Evolutionary conservation across 1,140 invertebrate species (phyloP).

Genomic region (Diprion similis): DNA sequence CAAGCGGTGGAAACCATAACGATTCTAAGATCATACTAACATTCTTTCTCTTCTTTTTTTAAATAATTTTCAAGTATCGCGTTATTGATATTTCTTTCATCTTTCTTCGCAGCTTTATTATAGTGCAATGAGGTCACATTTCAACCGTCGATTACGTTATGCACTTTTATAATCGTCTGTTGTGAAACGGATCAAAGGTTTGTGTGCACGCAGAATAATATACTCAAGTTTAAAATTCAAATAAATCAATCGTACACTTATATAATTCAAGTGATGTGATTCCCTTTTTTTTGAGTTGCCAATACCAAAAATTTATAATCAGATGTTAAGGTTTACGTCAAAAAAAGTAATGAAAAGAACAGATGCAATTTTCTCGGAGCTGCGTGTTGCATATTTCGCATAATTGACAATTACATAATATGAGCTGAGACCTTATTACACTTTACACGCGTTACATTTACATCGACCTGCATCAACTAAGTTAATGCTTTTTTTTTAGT

Average conservation of each 20-base stretch:
- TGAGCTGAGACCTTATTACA: slow-evolving; percentile 2
- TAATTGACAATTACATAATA: slow-evolving; percentile 1
- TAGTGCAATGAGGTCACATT: slow-evolving; percentile 3
- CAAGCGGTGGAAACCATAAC: no score
- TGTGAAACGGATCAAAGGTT: no score
- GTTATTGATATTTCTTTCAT: background rate
- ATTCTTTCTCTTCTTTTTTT: background rate
- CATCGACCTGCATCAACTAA: slow-evolving; percentile 42
- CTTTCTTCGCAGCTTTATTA: background rate
- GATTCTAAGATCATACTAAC: background rate
- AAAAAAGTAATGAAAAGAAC: no score
- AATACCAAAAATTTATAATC: background rate
- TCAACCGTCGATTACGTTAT: background rate
- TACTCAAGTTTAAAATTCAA: background rate
- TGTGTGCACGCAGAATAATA: no score
- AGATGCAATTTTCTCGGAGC: background rate
- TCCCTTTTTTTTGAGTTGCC: background rate
- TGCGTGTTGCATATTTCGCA: background rate
- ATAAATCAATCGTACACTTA: background rate
- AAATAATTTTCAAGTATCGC: background rate
- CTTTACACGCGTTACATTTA: background rate
- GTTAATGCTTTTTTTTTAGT: slow-evolving; percentile 43
- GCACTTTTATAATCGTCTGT: background rate
- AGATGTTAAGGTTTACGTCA: no score
- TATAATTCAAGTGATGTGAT: background rate